These are phyloP conservation scores for Rhegmatorhina hoffmannsi DNA, from an alignment of 2,113 vertebrate genomes.

Conservation along the genomic window DNA sequence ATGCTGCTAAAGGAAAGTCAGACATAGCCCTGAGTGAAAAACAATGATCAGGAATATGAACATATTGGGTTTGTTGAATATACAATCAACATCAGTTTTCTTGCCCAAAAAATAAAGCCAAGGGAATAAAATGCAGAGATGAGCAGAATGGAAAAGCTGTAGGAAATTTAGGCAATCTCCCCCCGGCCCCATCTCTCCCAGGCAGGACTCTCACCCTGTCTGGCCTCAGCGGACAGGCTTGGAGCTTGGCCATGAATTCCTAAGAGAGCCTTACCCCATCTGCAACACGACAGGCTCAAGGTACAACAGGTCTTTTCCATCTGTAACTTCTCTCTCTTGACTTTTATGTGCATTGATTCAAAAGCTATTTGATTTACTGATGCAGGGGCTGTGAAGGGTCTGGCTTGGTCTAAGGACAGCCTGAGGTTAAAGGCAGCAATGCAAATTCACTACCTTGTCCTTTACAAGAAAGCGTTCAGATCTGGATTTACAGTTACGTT, in stretches of 20 bases:
- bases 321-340: constrained; percentile 15
- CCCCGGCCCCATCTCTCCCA: background rate
- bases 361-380: constrained; percentile 37
- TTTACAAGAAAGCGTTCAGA: background rate
- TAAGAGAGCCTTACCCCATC: background rate
- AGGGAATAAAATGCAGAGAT: constrained; percentile 41
- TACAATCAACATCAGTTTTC: constrained; percentile 19
- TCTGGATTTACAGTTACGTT: constrained; percentile 21
- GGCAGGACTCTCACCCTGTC: background rate
- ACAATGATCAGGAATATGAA: constrained; percentile 6
- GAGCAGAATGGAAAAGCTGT: constrained; percentile 43
- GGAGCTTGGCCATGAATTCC: background rate
- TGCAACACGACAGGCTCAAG: background rate
- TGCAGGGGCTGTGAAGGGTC: background rate
- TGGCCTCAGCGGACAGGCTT: background rate
- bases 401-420: constrained; percentile 16
- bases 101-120: constrained; percentile 52
- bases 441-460: background rate
- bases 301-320: constrained; percentile 16
- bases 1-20: constrained; percentile 49
- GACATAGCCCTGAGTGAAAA: constrained; percentile 36
- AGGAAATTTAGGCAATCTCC: background rate
- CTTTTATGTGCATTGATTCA: constrained; percentile 15
- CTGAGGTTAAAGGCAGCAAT: constrained; percentile 46
- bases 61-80: background rate